These are phyloP conservation scores for Rhyzopertha dominica DNA, from an alignment of 1,140 invertebrate genomes.

Conservation along the genomic window DNA sequence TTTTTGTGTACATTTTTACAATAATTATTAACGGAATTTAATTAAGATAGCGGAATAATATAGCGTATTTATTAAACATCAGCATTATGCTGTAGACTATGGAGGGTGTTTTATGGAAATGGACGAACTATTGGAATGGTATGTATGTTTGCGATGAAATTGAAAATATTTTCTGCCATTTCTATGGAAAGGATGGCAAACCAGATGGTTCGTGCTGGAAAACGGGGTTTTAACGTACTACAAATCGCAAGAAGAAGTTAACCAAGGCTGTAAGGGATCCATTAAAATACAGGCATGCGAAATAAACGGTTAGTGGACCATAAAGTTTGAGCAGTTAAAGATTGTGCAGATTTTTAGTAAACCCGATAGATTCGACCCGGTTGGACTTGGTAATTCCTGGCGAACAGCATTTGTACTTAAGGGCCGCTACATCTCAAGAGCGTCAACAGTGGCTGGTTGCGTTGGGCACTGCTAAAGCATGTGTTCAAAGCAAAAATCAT, in stretches of 20 bases:
- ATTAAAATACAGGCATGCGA: constrained; percentile 78
- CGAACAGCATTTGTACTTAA: constrained; percentile 75
- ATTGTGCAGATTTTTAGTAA: constrained; percentile 55
- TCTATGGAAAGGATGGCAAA: constrained; percentile 69
- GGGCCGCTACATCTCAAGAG: constrained; percentile 68
- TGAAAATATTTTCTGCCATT: constrained; percentile 10
- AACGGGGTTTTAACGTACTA: constrained; percentile 78
- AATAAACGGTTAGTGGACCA: constrained; percentile 72
- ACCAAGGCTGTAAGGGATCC: constrained; percentile 78
- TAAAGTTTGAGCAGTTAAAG: background rate
- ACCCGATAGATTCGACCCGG: constrained; percentile 63
- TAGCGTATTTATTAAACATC: no score
- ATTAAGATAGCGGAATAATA: no score
- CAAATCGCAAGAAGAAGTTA: constrained; percentile 76
- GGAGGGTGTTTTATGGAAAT: constrained; percentile 75
- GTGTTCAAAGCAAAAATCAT: constrained; percentile 50
- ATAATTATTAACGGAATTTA: background rate
- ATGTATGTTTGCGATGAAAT: constrained; percentile 27
- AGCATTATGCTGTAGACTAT: constrained; percentile 46
- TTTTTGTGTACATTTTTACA: no score
- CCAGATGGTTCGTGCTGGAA: constrained; percentile 77
- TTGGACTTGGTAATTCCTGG: constrained; percentile 76
- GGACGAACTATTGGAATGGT: constrained; percentile 82
- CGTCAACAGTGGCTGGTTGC: constrained; percentile 77
- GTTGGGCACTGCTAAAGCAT: constrained; percentile 74